Conservation (phyloP, 2,797 vertebrate species). For the Hippopotamyrus pictus region DNA sequence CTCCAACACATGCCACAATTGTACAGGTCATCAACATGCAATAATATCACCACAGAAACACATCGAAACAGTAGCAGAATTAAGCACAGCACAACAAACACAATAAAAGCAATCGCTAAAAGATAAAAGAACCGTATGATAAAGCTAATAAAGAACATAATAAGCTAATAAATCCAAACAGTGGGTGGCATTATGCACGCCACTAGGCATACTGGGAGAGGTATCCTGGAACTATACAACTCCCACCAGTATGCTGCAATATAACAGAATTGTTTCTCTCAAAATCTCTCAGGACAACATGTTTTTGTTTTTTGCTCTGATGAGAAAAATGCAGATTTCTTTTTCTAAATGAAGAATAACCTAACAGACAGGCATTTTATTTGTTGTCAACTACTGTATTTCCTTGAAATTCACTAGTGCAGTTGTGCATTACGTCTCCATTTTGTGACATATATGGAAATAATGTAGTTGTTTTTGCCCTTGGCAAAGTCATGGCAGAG, state of each 20-base stretch:
- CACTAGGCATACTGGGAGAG: not conserved
- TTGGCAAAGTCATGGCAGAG: not conserved
- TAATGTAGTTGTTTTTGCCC: not conserved
- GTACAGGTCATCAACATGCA: not conserved
- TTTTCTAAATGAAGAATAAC: not conserved
- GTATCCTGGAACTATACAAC: not conserved
- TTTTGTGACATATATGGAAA: not conserved
- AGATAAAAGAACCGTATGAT: conserved; percentile 3
- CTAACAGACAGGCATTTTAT: not conserved
- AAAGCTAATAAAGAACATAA: not conserved
- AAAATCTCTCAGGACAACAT: not conserved
- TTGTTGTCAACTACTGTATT: not conserved
- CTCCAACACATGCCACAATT: not conserved
- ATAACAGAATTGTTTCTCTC: not conserved
- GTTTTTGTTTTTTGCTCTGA: not conserved
- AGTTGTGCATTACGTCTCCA: not conserved
- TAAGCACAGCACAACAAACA: conserved; percentile 36
- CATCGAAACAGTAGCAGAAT: conserved; percentile 37
- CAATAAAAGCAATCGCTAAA: conserved; percentile 43
- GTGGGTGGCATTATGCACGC: not conserved
- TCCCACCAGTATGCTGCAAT: not conserved
- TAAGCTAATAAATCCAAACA: not conserved
- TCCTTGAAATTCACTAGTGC: not conserved
- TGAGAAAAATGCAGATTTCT: not conserved
- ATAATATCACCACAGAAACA: conserved; percentile 33